Base-by-base conservation (phyloP, 1,140 invertebrate species). In the Dermatophagoides farinae region DNA sequence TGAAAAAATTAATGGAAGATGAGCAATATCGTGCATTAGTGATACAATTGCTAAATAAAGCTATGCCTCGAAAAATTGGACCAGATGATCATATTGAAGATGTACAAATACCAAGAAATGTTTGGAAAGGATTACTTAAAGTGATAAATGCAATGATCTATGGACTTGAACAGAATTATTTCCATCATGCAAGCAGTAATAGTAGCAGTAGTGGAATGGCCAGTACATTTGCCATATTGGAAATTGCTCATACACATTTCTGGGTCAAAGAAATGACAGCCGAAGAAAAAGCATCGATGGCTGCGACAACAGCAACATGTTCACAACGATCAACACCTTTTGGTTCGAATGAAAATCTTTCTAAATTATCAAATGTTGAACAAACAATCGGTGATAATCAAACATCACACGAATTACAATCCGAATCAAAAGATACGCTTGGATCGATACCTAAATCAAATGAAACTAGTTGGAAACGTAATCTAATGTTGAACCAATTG, bases 1-100 rank as follows among this genome's bases (percentile, higher is more conserved):
- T 98, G 20, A 91, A 89, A 68, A 93, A 95, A 70, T 73, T 99
- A 6, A 93, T 99, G 88, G 95, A 98, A 73, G 93, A 98, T 73
- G 96, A 99, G 75, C 96, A 86, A 58, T 95, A 97, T 75, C 77
- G 96, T 38, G 95, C 92, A 70, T 83, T 98, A 71, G 85, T 97
- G 11, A 80, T 97, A 1, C 88, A 85, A 53, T 90, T 95, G 69
- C 75, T 99, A 10, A 98, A 98, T 71, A 84, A 85, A 65, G 91
- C 89, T 61, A 77, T 97, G 20, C 90, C 92, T 67, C 82, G 82
- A 65, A 96, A 93, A 74, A 84, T 96, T 44, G 84, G 85, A 55
- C 89, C 92, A 2, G 88, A 93, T 71, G 88, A 95, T 75, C 89
- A 95, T 70, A 87, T 98, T 52, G 91, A 96, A 70, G 93, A 98